Evolutionary conservation across 1,140 invertebrate genomes (phyloP), one percentile per base, ranked within the genome.

Genomic region (Papilio dardanus): DNA sequence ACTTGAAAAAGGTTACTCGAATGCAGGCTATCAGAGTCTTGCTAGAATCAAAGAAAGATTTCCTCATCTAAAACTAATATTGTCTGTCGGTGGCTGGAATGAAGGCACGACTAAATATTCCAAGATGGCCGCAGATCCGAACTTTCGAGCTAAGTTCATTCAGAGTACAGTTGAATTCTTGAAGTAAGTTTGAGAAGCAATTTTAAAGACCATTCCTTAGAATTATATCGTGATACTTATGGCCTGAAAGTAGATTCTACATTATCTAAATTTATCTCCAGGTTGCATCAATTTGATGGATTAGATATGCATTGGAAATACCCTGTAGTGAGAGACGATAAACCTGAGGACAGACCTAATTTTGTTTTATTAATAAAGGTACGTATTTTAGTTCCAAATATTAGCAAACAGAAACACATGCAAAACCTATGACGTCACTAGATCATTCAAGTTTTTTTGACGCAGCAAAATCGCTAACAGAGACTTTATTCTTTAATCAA

Each of bases 81-180:
- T 77, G 14, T 66, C 69, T 74, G 62, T 77, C 19, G 76, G 76
- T 7, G 76, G 71, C 3, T 74, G 71, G 76, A 77, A 77, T 16
- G 76, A 77, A 19, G 71, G 69, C 1, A 74, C 76, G 7, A 19
- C n/a, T 1, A 74, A 77, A 54, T 77, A 54, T 40, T 76, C 75
- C 1, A 54, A 54, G 21, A 77, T 77, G 62, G 71, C 76, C 40
- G 62, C 40, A 8, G 30, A 73, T 54, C n/a, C 71, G 0, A n/a
- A 7, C 1, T 58, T 54, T 8, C 33, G 71, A 19, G 71, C 71
- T 16, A 73, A 30, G 35, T 73, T 73, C 35, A 73, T 73, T n/a
- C 28, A 50, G 21, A 73, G 71, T 54, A 50, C 46, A 10, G 71
- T 73, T 33, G 71, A 73, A 21, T 73, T 73, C n/a, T 30, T 73